Evolutionary conservation across 2,113 vertebrate genomes (phyloP).

Genomic region (Toxostoma redivivum): DNA sequence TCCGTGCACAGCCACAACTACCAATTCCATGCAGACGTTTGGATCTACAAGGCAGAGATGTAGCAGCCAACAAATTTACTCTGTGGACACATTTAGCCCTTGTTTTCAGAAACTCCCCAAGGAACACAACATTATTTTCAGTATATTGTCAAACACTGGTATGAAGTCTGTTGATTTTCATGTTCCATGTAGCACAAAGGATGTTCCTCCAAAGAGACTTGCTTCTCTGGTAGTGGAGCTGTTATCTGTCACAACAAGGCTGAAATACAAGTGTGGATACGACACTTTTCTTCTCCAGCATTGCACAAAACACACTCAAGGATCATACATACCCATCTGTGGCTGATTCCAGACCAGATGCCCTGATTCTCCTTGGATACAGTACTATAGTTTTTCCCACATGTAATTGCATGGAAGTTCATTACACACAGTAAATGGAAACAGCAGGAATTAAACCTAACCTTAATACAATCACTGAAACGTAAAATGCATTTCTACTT

Average conservation of each 20-base stretch:
- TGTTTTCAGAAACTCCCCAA: not conserved
- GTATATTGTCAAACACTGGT: not conserved
- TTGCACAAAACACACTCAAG: not conserved
- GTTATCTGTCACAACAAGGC: slow-evolving; percentile 17
- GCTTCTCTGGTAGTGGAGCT: not conserved
- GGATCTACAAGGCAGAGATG: not conserved
- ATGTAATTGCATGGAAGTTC: not conserved
- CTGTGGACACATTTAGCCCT: not conserved
- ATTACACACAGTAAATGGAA: not conserved
- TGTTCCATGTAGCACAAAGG: not conserved
- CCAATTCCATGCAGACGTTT: not conserved
- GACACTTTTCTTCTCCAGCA: not conserved
- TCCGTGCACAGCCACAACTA: not conserved
- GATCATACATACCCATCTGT: not conserved
- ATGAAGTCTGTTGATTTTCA: not conserved
- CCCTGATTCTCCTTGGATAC: not conserved
- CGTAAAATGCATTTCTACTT: not conserved
- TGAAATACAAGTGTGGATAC: not conserved
- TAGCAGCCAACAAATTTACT: not conserved
- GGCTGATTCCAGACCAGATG: slow-evolving; percentile 14
- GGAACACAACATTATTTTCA: not conserved
- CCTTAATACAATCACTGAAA: not conserved
- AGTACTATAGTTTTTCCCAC: not conserved
- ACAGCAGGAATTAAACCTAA: not conserved
- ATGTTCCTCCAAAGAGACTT: not conserved